phyloP scores from a whole-genome alignment of 1,140 invertebrate genomes.

The Apis florea region DNA sequence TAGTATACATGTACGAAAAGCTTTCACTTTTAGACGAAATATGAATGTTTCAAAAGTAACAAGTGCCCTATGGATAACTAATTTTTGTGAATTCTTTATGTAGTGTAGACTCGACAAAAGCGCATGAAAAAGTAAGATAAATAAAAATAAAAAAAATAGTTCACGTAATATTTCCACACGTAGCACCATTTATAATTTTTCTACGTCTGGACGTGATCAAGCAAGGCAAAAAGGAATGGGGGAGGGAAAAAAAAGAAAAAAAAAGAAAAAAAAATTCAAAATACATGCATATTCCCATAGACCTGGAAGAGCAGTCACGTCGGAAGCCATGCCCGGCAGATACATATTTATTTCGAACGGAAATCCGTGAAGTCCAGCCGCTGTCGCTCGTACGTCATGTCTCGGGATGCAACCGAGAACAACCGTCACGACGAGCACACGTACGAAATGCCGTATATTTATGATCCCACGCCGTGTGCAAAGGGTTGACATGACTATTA shows the following conservation, averaged over 20 bases:
- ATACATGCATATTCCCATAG: conserved; percentile 17
- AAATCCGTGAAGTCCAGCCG: conserved; percentile 59
- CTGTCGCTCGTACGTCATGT: conserved; percentile 63
- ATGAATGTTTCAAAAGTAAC: too few species aligned
- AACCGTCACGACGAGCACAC: conserved; percentile 25
- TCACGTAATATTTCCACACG: not conserved
- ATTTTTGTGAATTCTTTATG: too few species aligned
- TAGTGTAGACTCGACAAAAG: too few species aligned
- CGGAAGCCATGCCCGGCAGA: conserved; percentile 51
- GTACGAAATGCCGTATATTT: conserved; percentile 35
- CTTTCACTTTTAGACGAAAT: too few species aligned
- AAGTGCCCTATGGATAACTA: too few species aligned
- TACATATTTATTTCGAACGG: conserved; percentile 66
- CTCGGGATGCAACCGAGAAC: conserved; percentile 17
- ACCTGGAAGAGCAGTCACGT: conserved; percentile 28
- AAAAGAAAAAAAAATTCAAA: not conserved
- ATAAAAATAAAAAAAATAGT: not conserved
- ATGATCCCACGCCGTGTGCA: conserved; percentile 1
- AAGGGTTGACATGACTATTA: not conserved
- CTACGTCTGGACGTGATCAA: not conserved
- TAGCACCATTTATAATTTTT: conserved; percentile 5
- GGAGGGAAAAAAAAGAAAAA: not conserved
- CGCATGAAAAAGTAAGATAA: not conserved
- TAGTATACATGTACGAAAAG: too few species aligned
- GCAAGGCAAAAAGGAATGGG: not conserved